Evolutionary conservation across 2,888 invertebrate genomes (phyloP).

Genomic region (Nomada ruficornis): DNA sequence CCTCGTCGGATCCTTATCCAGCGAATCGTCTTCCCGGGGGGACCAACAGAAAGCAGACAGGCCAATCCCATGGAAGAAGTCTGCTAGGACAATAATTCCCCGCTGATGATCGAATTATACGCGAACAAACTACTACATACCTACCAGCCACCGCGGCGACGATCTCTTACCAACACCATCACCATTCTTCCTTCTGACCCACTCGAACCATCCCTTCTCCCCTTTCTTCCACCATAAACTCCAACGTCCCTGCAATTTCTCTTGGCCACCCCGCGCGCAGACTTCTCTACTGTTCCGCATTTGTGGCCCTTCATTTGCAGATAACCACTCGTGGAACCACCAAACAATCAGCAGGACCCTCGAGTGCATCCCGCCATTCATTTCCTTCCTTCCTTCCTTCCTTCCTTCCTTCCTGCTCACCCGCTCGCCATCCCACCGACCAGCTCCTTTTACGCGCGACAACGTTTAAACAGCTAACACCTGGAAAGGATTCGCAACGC

Average conservation of each 20-base stretch:
- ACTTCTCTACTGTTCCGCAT: slow-evolving; percentile 72
- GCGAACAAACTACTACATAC: slow-evolving; percentile 61
- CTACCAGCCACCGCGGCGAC: slow-evolving; percentile 43
- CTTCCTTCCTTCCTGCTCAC: slow-evolving; percentile 32
- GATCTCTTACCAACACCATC: slow-evolving; percentile 19
- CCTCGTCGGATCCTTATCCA: slow-evolving; percentile 50
- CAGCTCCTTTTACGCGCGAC: slow-evolving; percentile 45
- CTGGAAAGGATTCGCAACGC: slow-evolving; percentile 47
- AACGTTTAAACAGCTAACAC: slow-evolving; percentile 62
- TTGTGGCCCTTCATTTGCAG: slow-evolving; percentile 78
- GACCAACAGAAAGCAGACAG: slow-evolving; percentile 20
- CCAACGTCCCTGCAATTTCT: slow-evolving; percentile 51
- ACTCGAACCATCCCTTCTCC: slow-evolving; percentile 1
- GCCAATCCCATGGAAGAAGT: slow-evolving; percentile 47
- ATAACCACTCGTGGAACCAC: slow-evolving; percentile 76
- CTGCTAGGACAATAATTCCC: slow-evolving; percentile 63
- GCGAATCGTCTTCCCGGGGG: slow-evolving; percentile 9
- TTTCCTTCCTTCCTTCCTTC: slow-evolving; percentile 62
- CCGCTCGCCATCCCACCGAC: background rate
- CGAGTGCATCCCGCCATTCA: slow-evolving; percentile 67
- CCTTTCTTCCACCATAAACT: slow-evolving; percentile 57
- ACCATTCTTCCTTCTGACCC: slow-evolving; percentile 37
- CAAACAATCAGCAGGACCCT: slow-evolving; percentile 75
- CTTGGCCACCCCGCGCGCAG: slow-evolving; percentile 43
- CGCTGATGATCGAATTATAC: slow-evolving; percentile 67